phyloP scores from a whole-genome alignment of 1,140 invertebrate genomes.

The Stegodyphus mimosarum region DNA sequence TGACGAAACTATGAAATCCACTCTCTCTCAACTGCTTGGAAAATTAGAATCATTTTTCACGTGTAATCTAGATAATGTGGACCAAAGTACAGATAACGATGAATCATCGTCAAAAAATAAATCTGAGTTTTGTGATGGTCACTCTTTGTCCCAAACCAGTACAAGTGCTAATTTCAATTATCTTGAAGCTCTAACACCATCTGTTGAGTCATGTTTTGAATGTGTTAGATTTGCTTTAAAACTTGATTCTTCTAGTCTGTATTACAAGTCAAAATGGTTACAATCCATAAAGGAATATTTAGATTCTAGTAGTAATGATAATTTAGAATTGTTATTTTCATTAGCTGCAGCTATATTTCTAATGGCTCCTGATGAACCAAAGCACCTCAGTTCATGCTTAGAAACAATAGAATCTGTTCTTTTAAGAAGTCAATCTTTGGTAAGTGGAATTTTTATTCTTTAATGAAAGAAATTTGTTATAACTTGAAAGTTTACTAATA shows the following conservation, averaged over 20 bases:
- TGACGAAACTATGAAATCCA: not conserved
- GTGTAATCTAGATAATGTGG: not conserved
- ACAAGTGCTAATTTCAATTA: not conserved
- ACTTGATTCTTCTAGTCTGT: conserved; percentile 5
- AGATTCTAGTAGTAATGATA: not conserved
- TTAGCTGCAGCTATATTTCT: conserved; percentile 40
- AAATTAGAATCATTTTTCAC: conserved; percentile 29
- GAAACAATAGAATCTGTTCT: conserved; percentile 29
- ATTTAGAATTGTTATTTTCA: conserved; percentile 36
- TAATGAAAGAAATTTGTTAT: not conserved
- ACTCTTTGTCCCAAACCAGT: not conserved
- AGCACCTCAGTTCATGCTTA: conserved; percentile 3
- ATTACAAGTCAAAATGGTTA: conserved; percentile 28
- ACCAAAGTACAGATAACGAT: not conserved
- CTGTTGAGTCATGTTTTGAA: not conserved
- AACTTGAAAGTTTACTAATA: not conserved
- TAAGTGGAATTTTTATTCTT: conserved; percentile 3
- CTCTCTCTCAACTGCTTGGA: conserved; percentile 13
- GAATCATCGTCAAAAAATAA: not conserved
- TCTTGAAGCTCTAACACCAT: conserved; percentile 33
- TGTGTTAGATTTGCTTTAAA: conserved; percentile 25
- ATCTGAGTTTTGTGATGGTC: not conserved
- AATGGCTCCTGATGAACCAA: conserved; percentile 6
- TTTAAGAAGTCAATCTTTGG: conserved; percentile 24
- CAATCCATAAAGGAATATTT: not conserved